These are phyloP conservation scores for Mus spicilegus DNA, from an alignment of 2,113 vertebrate species.

Conservation along the genomic window DNA sequence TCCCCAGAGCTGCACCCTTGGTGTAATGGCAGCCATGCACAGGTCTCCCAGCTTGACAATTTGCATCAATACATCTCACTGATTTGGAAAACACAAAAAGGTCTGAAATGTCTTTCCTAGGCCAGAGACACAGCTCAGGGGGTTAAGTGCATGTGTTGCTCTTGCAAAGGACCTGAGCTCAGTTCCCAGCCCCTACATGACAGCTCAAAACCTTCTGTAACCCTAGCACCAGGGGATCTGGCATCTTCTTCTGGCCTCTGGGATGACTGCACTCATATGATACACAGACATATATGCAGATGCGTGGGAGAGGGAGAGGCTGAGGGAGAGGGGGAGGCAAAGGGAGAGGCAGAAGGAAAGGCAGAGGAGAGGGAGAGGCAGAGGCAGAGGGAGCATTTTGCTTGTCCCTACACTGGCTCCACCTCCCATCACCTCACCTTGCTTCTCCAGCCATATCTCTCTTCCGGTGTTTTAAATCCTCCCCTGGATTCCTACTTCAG, in stretches of 20 bases:
- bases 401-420: neutral
- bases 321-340: too few relatives aligned
- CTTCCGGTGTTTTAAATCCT: neutral
- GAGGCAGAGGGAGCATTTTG: too few relatives aligned
- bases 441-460: neutral
- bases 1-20: neutral
- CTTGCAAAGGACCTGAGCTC: neutral
- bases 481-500: neutral
- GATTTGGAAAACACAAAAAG: neutral
- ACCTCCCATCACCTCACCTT: neutral
- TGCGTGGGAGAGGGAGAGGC: too few relatives aligned
- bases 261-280: neutral
- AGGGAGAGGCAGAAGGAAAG: neutral
- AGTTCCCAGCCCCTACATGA: neutral
- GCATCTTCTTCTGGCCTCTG: neutral
- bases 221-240: neutral
- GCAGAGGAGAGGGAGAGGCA: accelerated
- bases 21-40: too few relatives aligned
- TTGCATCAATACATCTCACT: neutral
- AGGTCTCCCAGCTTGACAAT: neutral
- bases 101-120: neutral
- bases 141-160: neutral
- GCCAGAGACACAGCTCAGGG: neutral
- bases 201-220: neutral
- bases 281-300: neutral